These are phyloP conservation scores for Bedellia somnulentella DNA, from an alignment of 2,888 invertebrate species.

Conservation along the genomic window DNA sequence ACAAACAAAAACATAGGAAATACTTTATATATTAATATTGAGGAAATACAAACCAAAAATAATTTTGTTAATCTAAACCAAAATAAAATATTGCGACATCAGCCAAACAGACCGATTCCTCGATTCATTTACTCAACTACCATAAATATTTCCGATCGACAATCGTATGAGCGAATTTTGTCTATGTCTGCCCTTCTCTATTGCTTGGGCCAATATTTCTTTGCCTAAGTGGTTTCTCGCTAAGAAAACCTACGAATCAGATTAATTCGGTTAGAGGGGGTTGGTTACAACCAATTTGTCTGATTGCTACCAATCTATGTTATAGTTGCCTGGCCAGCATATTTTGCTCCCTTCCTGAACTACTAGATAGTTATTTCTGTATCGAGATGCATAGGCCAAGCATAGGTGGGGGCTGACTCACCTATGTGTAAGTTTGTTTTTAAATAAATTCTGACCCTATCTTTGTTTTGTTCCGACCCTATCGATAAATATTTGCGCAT, in stretches of 20 bases:
- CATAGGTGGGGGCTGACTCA: constrained; percentile 15
- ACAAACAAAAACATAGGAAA: no score
- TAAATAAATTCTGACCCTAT: constrained; percentile 57
- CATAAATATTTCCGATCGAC: constrained; percentile 4
- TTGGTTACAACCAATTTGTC: constrained; percentile 59
- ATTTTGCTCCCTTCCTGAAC: not conserved
- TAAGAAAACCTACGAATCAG: constrained; percentile 54
- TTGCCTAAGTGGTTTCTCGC: constrained; percentile 38
- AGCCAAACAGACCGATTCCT: constrained; percentile 4
- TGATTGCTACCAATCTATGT: constrained; percentile 50
- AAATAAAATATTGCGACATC: not conserved
- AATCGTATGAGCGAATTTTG: constrained; percentile 4
- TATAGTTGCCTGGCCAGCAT: not conserved
- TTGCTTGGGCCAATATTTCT: constrained; percentile 19
- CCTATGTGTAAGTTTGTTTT: constrained; percentile 44
- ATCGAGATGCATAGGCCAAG: no score
- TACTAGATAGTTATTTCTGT: no score
- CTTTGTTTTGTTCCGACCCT: constrained; percentile 41
- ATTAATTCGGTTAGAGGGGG: constrained; percentile 56
- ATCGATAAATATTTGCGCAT: constrained; percentile 60
- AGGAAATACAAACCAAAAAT: not conserved
- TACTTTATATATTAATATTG: not conserved
- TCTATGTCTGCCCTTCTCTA: constrained; percentile 9
- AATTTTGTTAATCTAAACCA: not conserved
- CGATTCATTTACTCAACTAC: constrained; percentile 4